These are phyloP conservation scores for Cuculus canorus DNA, from an alignment of 2,797 vertebrate genomes.

Conservation along the genomic window DNA sequence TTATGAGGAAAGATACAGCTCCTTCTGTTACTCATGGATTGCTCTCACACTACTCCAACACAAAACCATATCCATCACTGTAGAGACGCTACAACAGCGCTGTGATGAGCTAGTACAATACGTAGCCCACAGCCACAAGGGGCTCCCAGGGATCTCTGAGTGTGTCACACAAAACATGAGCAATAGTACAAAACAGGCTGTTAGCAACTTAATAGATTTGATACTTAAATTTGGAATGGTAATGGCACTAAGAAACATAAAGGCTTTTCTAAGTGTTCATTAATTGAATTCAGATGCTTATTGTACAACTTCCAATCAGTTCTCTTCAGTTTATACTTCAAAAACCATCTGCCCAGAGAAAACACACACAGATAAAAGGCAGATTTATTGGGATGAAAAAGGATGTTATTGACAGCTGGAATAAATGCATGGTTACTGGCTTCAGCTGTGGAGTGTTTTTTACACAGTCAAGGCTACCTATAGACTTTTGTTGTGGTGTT, in stretches of 20 bases:
- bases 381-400: background rate
- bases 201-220: background rate
- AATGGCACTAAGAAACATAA: background rate
- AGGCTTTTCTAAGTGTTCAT: background rate
- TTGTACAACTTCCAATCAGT: background rate
- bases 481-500: background rate
- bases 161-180: background rate
- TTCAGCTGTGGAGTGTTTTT: background rate
- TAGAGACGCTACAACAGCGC: background rate
- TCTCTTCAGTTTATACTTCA: background rate
- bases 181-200: background rate
- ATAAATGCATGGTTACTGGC: background rate
- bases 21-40: background rate
- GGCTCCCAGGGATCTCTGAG: background rate
- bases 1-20: background rate
- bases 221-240: background rate
- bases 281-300: background rate
- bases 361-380: background rate
- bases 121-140: background rate
- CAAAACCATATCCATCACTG: background rate
- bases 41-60: background rate
- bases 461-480: background rate
- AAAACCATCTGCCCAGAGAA: background rate
- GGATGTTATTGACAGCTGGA: background rate
- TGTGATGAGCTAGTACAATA: background rate